A percentile compares a stretch with the other conserved stretches of the same genome.
phyloP scores from a whole-genome alignment of 2,797 vertebrate species.

The Hippocampus kuda region DNA sequence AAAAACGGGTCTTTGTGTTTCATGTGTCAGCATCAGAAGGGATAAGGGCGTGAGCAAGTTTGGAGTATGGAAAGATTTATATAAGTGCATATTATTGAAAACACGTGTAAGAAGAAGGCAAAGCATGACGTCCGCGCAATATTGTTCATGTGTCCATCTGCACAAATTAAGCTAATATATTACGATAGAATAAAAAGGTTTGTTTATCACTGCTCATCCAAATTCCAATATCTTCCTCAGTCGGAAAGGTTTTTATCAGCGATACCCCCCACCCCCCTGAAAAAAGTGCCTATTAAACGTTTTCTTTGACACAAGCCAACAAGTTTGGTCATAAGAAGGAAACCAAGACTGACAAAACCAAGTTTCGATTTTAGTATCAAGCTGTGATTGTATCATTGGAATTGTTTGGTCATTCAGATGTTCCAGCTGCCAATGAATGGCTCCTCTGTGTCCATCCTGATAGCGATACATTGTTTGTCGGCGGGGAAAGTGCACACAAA shows the following conservation, averaged over 20 bases:
- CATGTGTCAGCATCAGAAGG: conserved; percentile 13
- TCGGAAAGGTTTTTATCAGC: background rate
- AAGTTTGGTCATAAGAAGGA: background rate
- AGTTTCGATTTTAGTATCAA: conserved; percentile 12
- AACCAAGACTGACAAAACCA: conserved; percentile 1
- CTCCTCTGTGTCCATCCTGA: conserved; percentile 38
- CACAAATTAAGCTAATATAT: background rate
- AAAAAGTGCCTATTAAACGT: too few species aligned
- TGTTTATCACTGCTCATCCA: background rate
- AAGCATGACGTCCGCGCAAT: background rate
- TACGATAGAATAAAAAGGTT: background rate
- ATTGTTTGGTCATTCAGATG: conserved; percentile 31
- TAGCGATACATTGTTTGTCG: conserved; percentile 51
- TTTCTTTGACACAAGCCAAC: background rate
- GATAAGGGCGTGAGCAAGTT: conserved; percentile 14
- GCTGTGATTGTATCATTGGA: conserved; percentile 8
- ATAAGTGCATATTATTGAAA: background rate
- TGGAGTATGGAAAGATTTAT: conserved; percentile 10
- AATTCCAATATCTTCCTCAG: background rate
- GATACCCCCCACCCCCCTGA: too few species aligned
- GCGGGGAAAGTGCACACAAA: conserved; percentile 39
- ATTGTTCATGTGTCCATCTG: background rate
- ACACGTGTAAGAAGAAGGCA: background rate
- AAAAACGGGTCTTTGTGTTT: conserved; percentile 25
- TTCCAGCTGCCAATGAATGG: conserved; percentile 38